Base-by-base conservation (phyloP, 2,888 invertebrate species). In the Zele albiditarsus region DNA sequence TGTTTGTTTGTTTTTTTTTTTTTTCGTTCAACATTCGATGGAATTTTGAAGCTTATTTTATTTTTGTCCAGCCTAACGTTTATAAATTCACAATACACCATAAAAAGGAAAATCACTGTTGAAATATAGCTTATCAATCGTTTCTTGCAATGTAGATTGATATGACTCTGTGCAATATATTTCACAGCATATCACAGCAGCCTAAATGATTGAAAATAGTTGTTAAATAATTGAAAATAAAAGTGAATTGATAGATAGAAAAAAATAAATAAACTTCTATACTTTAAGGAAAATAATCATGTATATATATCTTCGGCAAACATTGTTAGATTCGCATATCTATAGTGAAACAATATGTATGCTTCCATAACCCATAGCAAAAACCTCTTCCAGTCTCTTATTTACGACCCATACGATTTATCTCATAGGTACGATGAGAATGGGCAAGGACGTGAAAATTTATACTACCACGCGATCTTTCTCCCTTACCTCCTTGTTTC, bases 341-440 rank as follows among this genome's bases (percentile, higher is more conserved):
- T 31, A 28, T 76, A 6, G 33, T 71, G 69, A 76, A 73, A 76
- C 76, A 78, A 78, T 78, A 75, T 71, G 75, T 73, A 77, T 75
- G 65, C 77, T 76, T 73, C 70, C 76, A 76, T 77, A 76, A 77
- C 74, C 65, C 62, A 68, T 65, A 57, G 12, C 62, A 27, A 27
- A 46, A 25, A 71, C 46, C 71, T 71, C 62, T 42, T 27, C 25
- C 31, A 60, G 78, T 80, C 77, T 75, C 80, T 80, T 86, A 86
- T 86, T 84, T 85, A 85, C 80, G 82, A 81, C 76, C 75, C 69
- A 76, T 78, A 71, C 53, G 80, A 84, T 85, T 86, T 86, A 85
- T 84, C 78, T 77, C 71, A 49, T 66, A 57, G 71, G 70, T 49
- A 77, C 76, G 77, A 79, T 79, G 78, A 78, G 76, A 82, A 80